Evolutionary conservation across 2,888 invertebrate species (phyloP), one percentile per base, ranked within the genome.

Genomic region (Acronicta alni): DNA sequence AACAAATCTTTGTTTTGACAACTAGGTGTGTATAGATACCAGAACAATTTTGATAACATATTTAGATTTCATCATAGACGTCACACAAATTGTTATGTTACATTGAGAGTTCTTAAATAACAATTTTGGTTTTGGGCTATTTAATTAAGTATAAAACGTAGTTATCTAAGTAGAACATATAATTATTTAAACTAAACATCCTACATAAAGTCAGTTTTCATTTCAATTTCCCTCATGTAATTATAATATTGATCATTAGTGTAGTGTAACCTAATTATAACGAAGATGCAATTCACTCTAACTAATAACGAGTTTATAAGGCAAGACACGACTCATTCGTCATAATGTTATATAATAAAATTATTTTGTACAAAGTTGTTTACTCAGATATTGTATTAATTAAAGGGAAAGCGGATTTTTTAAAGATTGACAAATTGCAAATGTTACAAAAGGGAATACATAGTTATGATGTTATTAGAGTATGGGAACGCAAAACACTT

Each of bases 301-400:
- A 45, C 16, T 62, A 57, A n/a, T 52, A 45, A 45, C 35, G 18
- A 51, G 32, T 61, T 61, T 39, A 45, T 54, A 72, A 69, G 76
- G 79, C 79, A 79, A 76, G 76, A 79, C 30, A 57, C 60, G 62
- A 75, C 67, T 60, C 38, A 58, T 43, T 60, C 41, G 64, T 65
- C 65, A 65, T 49, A 61, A 64, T 57, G 55, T 38, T 62, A 54
- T 67, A 48, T 53, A 43, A 74, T 53, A 60, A 38, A 42, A 57
- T 44, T 68, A 57, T 57, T 69, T 69, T 73, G 51, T 61, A 73
- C 74, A 68, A 68, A 73, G 73, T 56, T 42, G 37, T n/a, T 42
- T 35, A 53, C 30, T 58, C 42, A n/a, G n/a, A n/a, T n/a, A n/a
- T n/a, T n/a, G n/a, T 46, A 57, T 20, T 3, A 37, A 8, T 4